Conservation (phyloP, 2,888 invertebrate genomes). For the Emesis russula region DNA sequence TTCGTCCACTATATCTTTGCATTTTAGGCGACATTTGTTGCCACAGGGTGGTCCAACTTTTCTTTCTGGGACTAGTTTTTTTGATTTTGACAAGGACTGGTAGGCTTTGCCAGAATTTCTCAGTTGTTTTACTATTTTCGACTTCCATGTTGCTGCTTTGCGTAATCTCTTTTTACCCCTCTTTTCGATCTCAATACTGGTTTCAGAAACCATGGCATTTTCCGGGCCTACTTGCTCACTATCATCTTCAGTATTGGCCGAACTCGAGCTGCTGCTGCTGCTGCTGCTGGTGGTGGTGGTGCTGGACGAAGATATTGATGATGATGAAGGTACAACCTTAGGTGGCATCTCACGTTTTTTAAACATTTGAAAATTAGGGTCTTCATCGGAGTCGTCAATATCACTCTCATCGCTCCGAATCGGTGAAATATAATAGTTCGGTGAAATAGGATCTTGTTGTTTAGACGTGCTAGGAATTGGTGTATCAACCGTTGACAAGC, state of each 20-base stretch:
- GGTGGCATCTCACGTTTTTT: background rate
- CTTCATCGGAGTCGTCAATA: constrained; percentile 17
- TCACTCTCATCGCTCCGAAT: background rate
- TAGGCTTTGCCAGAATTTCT: constrained; percentile 56
- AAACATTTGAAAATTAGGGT: background rate
- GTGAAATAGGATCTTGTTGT: background rate
- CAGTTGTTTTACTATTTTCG: constrained; percentile 43
- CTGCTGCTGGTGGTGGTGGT: background rate
- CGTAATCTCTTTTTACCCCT: constrained; percentile 39
- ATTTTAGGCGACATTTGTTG: background rate
- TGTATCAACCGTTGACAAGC: background rate
- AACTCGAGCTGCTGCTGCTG: constrained; percentile 1
- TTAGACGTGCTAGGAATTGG: background rate
- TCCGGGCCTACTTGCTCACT: background rate
- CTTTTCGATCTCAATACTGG: constrained; percentile 1
- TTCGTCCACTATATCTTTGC: constrained; percentile 1
- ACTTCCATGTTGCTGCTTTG: constrained; percentile 45
- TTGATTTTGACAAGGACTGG: constrained; percentile 47
- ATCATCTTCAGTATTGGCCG: no score
- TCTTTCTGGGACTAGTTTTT: constrained; percentile 38
- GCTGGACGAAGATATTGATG: background rate
- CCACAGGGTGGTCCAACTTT: constrained; percentile 20
- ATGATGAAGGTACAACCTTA: background rate
- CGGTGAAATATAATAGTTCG: constrained; percentile 2
- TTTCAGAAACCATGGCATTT: background rate